These are phyloP conservation scores for Cryptus armator DNA, from an alignment of 2,888 invertebrate genomes.

Conservation along the genomic window DNA sequence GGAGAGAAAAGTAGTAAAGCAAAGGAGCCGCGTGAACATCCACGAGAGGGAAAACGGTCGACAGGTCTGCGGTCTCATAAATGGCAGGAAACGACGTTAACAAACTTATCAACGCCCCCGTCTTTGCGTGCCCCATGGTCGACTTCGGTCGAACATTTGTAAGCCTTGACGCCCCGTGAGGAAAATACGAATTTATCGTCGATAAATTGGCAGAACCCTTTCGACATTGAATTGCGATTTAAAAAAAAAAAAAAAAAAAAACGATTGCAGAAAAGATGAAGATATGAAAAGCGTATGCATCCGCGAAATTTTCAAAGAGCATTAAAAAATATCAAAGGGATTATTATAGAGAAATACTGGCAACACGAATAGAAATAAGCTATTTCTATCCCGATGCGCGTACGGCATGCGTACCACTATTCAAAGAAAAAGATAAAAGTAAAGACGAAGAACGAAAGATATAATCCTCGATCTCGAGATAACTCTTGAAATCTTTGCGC, in stretches of 20 bases:
- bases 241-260: too few species aligned
- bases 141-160: not conserved
- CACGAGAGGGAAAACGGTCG: not conserved
- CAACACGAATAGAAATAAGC: too few species aligned
- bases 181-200: not conserved
- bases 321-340: slow-evolving; percentile 24
- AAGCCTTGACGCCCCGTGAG: not conserved
- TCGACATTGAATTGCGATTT: not conserved
- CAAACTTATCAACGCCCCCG: slow-evolving; percentile 7
- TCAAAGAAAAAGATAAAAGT: too few species aligned
- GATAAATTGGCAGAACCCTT: not conserved
- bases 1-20: slow-evolving; percentile 41
- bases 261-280: too few species aligned
- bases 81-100: slow-evolving; percentile 63
- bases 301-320: slow-evolving; percentile 7
- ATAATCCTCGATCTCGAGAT: too few species aligned
- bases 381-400: too few species aligned
- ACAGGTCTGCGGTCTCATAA: slow-evolving; percentile 47
- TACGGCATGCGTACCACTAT: too few species aligned
- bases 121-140: not conserved
- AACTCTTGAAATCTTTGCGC: too few species aligned
- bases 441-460: too few species aligned
- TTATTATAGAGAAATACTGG: not conserved
- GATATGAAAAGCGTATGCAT: too few species aligned
- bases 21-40: slow-evolving; percentile 5